Evolutionary conservation across 1,140 invertebrate species (phyloP), one percentile per base, ranked within the genome.

Genomic region (Copidosoma floridanum): DNA sequence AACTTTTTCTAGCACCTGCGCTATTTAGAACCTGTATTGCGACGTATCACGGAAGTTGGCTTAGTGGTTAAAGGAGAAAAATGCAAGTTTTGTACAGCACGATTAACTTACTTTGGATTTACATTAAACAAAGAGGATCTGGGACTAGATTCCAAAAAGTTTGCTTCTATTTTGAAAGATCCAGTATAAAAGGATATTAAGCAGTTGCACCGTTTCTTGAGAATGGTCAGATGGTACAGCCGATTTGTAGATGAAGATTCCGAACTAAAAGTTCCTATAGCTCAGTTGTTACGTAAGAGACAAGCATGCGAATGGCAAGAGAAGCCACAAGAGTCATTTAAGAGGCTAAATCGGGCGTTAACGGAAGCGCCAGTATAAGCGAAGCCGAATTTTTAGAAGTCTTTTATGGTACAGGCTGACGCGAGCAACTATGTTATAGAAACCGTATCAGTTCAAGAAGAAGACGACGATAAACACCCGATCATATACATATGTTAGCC

Each of bases 101-200:
- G n/a, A n/a, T n/a, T n/a, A n/a, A n/a, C n/a, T n/a, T n/a, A n/a
- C n/a, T n/a, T n/a, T n/a, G n/a, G n/a, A n/a, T n/a, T n/a, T n/a
- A n/a, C n/a, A n/a, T n/a, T n/a, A n/a, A n/a, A n/a, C n/a, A n/a
- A n/a, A n/a, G n/a, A n/a, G n/a, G n/a, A n/a, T n/a, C n/a, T n/a
- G n/a, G n/a, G n/a, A n/a, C n/a, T n/a, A n/a, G 52, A 61, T 29
- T 35, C 46, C 1, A 44, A 40, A 16, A 38, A 43, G 12, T 11
- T 51, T 2, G 32, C n/a, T 3, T 41, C 58, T 3, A 18, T 61
- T 14, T 11, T 44, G 4, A 35, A 52, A 4, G 53, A 26, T 46
- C 51, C 58, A 3, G 43, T 16, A 29, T 61, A 66, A 3, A 64
- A 38, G 26, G 63, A 47, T n/a, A 46, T 71, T 20, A 65, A 71